Conservation (phyloP, 1,140 invertebrate species). For the Colletes gigas region DNA sequence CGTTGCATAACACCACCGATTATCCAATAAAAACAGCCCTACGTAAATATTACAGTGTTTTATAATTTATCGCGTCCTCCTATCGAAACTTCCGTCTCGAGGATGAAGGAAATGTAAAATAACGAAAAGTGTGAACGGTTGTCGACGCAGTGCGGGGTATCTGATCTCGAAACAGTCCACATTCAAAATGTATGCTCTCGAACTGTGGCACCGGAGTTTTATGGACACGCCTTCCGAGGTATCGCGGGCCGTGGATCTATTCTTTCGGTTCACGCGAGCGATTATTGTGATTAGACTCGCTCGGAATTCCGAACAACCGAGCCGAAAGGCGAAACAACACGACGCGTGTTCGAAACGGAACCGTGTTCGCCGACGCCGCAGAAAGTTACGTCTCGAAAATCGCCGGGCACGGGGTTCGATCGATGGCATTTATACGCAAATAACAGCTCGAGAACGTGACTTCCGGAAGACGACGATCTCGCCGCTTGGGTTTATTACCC, state of each 20-base stretch:
- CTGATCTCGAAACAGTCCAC: too few relatives aligned
- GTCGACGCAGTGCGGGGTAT: too few relatives aligned
- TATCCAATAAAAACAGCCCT: too few relatives aligned
- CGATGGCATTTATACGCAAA: constrained; percentile 42
- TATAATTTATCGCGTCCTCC: too few relatives aligned
- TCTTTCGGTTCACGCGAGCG: constrained; percentile 11
- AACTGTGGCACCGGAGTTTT: too few relatives aligned
- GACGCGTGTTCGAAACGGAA: not conserved
- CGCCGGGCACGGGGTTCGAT: constrained; percentile 28
- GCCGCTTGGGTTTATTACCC: constrained; percentile 5
- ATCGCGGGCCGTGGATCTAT: not conserved
- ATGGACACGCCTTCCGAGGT: not conserved
- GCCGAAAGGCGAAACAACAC: not conserved
- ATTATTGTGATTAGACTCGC: not conserved
- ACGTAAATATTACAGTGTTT: too few relatives aligned
- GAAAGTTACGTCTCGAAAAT: constrained; percentile 41
- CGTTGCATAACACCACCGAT: too few relatives aligned
- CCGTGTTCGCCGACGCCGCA: not conserved
- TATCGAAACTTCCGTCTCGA: too few relatives aligned
- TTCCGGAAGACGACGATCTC: constrained; percentile 15
- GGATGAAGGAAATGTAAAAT: too few relatives aligned
- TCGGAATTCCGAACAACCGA: not conserved
- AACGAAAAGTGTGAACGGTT: too few relatives aligned
- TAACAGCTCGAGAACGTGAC: constrained; percentile 42
- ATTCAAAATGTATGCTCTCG: too few relatives aligned